Conservation (phyloP, 2,113 vertebrate species). For the Microcebus lehilahytsara region DNA sequence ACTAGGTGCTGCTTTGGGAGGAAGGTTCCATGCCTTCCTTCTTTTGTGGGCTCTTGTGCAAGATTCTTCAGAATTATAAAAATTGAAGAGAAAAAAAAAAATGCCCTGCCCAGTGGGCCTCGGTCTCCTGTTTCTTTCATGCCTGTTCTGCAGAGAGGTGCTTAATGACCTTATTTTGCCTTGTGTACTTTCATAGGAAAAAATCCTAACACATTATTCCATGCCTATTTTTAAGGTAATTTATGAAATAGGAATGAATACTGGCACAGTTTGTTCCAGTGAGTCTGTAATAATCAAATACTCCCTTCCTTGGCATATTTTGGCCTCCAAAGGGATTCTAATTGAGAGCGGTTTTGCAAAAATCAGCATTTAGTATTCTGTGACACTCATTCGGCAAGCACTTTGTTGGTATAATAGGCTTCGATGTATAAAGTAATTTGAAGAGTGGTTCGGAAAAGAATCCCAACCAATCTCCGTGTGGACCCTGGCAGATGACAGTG, state of each 20-base stretch:
- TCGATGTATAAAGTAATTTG: neutral
- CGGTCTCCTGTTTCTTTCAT: neutral
- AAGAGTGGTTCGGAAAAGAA: slow-evolving; percentile 20
- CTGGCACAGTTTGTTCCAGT: slow-evolving; percentile 34
- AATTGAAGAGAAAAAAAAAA: neutral
- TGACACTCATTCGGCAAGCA: neutral
- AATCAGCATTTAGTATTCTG: slow-evolving; percentile 43
- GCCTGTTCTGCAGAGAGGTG: neutral
- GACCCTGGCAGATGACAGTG: neutral
- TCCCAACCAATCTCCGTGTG: neutral
- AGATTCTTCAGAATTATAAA: slow-evolving; percentile 1
- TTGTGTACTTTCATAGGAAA: neutral
- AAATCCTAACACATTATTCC: neutral
- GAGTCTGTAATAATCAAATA: slow-evolving; percentile 18
- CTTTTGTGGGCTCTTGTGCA: neutral
- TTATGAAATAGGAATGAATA: slow-evolving; percentile 31
- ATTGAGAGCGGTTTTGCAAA: slow-evolving; percentile 14
- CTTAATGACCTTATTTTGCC: neutral
- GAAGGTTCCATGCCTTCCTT: neutral
- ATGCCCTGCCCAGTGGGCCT: neutral
- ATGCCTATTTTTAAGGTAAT: slow-evolving; percentile 28
- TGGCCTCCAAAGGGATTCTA: slow-evolving; percentile 5
- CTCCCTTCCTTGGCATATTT: slow-evolving; percentile 33
- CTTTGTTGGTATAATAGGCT: neutral
- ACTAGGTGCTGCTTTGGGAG: neutral